These are phyloP conservation scores for Phenganax subtilis DNA, from an alignment of 92 coral and sea anemone genomes.

Conservation along the genomic window DNA sequence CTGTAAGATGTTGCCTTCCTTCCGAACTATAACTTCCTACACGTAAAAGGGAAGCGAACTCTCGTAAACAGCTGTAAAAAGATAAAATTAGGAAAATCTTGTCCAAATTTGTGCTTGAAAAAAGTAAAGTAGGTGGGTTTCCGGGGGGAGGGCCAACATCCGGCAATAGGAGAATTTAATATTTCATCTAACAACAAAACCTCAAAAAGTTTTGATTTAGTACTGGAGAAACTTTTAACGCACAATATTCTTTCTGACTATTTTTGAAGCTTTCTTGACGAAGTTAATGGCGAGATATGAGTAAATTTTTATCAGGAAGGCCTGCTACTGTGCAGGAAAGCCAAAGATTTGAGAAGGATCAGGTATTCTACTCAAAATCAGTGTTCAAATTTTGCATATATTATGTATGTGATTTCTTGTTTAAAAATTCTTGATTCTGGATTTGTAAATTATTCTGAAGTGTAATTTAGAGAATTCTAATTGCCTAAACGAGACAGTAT, in stretches of 20 bases:
- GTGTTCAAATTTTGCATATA: background rate
- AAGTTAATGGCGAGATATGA: slow-evolving; percentile 18
- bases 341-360: slow-evolving; percentile 83
- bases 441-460: background rate
- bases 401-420: background rate
- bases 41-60: background rate
- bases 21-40: background rate
- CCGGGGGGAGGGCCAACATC: too few species aligned
- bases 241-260: background rate
- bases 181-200: background rate
- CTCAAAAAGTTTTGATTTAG: background rate
- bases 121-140: background rate
- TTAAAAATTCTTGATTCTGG: background rate
- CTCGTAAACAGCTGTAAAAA: background rate
- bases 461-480: background rate
- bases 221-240: background rate
- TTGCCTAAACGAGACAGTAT: background rate
- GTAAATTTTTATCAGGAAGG: slow-evolving; percentile 46
- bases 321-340: slow-evolving; percentile 68
- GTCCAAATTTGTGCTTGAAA: background rate
- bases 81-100: background rate
- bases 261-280: background rate
- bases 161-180: too few species aligned
- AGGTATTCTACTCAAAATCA: slow-evolving; percentile 45
- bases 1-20: background rate